Conservation (phyloP, 2,797 vertebrate genomes). For the Sebastes cheni region DNA sequence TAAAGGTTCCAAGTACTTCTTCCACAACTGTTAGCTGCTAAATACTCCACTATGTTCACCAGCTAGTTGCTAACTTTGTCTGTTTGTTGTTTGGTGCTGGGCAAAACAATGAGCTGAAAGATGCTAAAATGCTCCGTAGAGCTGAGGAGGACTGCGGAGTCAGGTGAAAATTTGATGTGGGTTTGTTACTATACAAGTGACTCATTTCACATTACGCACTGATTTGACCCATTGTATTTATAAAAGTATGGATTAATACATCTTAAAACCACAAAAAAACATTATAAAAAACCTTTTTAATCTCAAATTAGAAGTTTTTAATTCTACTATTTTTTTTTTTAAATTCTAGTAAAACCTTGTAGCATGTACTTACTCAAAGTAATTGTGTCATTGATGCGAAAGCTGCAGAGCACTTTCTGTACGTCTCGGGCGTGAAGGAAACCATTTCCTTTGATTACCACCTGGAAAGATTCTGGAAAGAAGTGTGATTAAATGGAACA, state of each 20-base stretch:
- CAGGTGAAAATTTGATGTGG: neutral
- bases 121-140: neutral
- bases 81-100: no score
- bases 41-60: neutral
- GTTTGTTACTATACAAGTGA: neutral
- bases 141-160: neutral
- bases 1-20: no score
- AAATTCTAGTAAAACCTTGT: neutral
- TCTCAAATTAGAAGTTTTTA: neutral
- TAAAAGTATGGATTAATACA: neutral
- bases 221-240: neutral
- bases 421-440: conserved; percentile 92
- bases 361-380: conserved; percentile 88
- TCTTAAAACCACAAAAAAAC: neutral
- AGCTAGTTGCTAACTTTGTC: neutral
- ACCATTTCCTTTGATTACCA: conserved; percentile 93
- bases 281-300: neutral
- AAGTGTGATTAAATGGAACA: neutral
- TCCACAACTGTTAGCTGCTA: no score
- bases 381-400: conserved; percentile 94
- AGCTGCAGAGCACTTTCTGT: conserved; percentile 95
- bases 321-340: neutral
- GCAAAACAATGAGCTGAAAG: no score
- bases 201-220: neutral
- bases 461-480: conserved; percentile 92